Conservation (phyloP, 2,113 vertebrate species). For the Egretta garzetta region DNA sequence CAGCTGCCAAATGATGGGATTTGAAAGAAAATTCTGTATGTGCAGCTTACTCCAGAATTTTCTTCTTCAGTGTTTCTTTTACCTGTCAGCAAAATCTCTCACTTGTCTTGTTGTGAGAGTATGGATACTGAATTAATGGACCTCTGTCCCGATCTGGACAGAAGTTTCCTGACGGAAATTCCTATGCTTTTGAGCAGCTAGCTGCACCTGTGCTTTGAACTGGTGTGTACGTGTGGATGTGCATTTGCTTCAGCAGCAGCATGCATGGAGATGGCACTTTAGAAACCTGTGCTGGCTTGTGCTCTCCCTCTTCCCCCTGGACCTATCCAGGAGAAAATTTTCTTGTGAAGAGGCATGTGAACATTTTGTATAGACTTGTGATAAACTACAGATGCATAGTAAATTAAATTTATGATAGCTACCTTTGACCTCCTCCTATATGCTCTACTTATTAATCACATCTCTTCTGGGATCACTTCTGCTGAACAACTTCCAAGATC, state of each 20-base stretch:
- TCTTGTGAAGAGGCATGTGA: background rate
- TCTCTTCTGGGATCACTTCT: background rate
- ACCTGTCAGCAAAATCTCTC: background rate
- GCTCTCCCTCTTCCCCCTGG: background rate
- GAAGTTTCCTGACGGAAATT: background rate
- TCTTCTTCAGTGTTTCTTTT: background rate
- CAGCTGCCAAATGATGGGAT: background rate
- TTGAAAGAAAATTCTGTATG: background rate
- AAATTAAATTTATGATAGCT: conserved; percentile 25
- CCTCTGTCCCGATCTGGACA: background rate
- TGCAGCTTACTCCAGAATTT: background rate
- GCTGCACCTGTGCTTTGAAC: background rate
- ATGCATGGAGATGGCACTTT: background rate
- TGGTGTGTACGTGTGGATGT: background rate
- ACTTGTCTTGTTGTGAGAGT: background rate
- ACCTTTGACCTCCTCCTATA: conserved; percentile 8
- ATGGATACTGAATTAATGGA: background rate
- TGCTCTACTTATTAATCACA: background rate
- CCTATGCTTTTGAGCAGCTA: background rate
- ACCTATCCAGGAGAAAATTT: background rate
- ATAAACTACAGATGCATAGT: conserved; percentile 5
- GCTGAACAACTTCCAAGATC: background rate
- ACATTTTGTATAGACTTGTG: background rate
- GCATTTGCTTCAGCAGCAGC: background rate
- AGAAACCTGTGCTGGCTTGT: background rate